These are phyloP conservation scores for Trachythela sp. DNA, from an alignment of 64 coral and sea anemone species.

Conservation along the genomic window DNA sequence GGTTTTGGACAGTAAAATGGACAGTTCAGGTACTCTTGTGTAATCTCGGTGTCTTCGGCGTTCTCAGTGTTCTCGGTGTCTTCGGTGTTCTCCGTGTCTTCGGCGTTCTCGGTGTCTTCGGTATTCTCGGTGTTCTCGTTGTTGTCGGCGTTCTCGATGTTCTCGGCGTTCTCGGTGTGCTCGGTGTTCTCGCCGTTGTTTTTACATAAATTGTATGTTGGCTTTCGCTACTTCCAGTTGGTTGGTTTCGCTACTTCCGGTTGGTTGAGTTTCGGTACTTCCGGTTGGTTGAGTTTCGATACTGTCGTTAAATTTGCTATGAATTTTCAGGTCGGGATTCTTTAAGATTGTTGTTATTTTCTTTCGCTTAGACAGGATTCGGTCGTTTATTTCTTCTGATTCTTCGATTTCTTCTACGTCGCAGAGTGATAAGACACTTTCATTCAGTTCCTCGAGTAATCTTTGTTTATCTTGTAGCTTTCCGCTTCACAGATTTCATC, in stretches of 20 bases:
- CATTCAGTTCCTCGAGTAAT: no score
- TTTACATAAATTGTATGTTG: not conserved
- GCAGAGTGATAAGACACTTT: no score
- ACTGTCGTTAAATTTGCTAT: not conserved
- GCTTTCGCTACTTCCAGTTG: not conserved
- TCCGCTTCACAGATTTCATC: not conserved
- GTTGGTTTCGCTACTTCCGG: not conserved
- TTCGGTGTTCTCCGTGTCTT: no score
- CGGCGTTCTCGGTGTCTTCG: no score
- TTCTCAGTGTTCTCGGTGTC: no score
- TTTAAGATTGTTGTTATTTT: not conserved
- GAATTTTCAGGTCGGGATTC: not conserved
- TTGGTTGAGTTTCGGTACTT: no score
- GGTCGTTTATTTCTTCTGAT: not conserved
- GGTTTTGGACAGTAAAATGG: no score
- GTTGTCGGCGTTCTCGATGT: no score
- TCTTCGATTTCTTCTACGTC: not conserved
- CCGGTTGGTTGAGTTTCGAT: no score
- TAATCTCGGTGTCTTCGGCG: constrained; percentile 23
- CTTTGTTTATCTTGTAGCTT: not conserved
- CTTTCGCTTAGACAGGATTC: not conserved
- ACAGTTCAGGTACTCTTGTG: not conserved
- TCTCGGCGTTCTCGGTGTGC: no score
- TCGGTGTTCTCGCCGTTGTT: not conserved
- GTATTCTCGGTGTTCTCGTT: no score